Evolutionary conservation across 2,113 vertebrate genomes (phyloP).

Genomic region (Trematomus loennbergii): DNA sequence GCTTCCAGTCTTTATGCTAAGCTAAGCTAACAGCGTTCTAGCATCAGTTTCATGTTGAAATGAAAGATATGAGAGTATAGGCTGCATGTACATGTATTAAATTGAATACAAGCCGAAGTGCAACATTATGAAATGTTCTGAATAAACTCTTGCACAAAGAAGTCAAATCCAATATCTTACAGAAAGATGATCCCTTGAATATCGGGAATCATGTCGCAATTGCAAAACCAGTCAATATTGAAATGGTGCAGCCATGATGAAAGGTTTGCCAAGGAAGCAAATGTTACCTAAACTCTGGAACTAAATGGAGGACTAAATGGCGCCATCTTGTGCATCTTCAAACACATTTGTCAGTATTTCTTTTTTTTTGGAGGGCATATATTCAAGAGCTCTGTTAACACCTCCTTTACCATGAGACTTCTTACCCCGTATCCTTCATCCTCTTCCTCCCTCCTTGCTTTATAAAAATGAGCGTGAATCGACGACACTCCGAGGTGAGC

Average conservation of each 20-base stretch:
- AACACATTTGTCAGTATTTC: background rate
- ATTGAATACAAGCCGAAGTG: too few species aligned
- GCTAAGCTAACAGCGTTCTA: background rate
- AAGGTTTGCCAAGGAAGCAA: background rate
- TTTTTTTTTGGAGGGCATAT: background rate
- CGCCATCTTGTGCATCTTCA: background rate
- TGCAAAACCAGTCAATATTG: too few species aligned
- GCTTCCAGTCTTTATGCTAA: background rate
- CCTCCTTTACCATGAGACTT: background rate
- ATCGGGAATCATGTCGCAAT: too few species aligned
- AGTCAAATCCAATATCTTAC: too few species aligned
- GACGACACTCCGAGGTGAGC: constrained; percentile 29
- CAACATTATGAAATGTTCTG: too few species aligned
- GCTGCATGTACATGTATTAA: too few species aligned
- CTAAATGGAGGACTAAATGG: background rate
- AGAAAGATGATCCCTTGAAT: too few species aligned
- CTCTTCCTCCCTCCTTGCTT: constrained; percentile 34
- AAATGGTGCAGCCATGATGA: background rate
- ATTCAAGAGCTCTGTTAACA: background rate
- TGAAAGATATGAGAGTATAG: too few species aligned
- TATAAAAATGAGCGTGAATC: constrained; percentile 18
- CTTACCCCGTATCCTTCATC: constrained; percentile 11
- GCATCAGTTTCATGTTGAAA: background rate
- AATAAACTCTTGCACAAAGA: too few species aligned
- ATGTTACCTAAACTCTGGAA: background rate